A percentile compares a stretch with the other conserved stretches of the same genome.
Conservation (phyloP, 2,888 invertebrate species). For the Lithosia quadra region DNA sequence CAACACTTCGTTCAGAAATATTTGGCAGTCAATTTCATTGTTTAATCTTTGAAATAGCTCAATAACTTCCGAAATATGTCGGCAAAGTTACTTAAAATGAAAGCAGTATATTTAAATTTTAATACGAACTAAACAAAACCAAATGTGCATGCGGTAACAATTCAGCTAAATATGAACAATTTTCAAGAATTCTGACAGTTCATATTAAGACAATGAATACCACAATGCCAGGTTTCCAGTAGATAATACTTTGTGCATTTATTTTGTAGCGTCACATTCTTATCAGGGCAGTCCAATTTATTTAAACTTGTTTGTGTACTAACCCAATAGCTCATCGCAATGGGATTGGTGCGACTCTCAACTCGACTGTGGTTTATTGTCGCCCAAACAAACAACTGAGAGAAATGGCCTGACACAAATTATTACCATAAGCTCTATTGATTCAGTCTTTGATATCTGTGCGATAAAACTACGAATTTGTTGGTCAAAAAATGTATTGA, state of each 20-base stretch:
- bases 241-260: slow-evolving; percentile 20
- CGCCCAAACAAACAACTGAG: slow-evolving; percentile 38
- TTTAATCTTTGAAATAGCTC: too few relatives aligned
- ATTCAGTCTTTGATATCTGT: slow-evolving; percentile 6
- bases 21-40: too few relatives aligned
- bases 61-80: too few relatives aligned
- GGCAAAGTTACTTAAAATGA: too few relatives aligned
- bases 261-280: slow-evolving; percentile 18
- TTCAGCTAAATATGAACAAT: not conserved
- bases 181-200: slow-evolving; percentile 1
- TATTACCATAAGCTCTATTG: slow-evolving; percentile 12
- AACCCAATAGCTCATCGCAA: slow-evolving; percentile 23
- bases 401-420: slow-evolving; percentile 32
- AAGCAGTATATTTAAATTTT: too few relatives aligned
- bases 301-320: slow-evolving; percentile 30
- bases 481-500: not conserved
- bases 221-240: not conserved
- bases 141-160: not conserved
- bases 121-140: not conserved
- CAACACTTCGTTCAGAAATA: too few relatives aligned
- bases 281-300: slow-evolving; percentile 28
- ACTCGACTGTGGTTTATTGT: slow-evolving; percentile 22
- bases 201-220: not conserved
- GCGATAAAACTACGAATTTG: not conserved
- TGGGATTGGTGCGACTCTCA: slow-evolving; percentile 25